Evolutionary conservation across 2,888 invertebrate genomes (phyloP), one percentile per base, ranked within the genome.

Genomic region (Ophion obscuratus): DNA sequence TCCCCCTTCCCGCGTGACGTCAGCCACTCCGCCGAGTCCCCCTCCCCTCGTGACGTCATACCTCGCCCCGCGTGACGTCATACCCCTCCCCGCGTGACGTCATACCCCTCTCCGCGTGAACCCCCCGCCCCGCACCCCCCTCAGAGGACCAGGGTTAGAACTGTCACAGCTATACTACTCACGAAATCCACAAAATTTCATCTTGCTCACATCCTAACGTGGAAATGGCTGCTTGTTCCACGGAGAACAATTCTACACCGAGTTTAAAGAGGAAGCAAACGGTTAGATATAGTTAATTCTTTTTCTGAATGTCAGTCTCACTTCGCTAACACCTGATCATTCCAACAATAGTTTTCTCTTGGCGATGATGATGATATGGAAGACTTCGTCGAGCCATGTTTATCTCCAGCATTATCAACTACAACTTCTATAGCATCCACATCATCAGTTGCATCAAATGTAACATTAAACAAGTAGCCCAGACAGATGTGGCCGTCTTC

Each of bases 401-500:
- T 24, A 20, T 74, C 74, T 75, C 74, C 81, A 61, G 81, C 75
- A 66, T 66, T 64, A 62, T 80, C 57, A 53, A 73, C 40, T 47
- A 47, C 61, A 9, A 44, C 71, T 70, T 70, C 61, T 24, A 44
- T 71, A 40, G 64, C 75, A 66, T 74, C 81, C 36, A 57, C 67
- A 31, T 47, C 36, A 59, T n/a, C n/a, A n/a, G 59, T 59, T 27
- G 66, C 75, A 75, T 20, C 44, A 67, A 59, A 36, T 57, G 47
- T 14, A 61, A 61, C 67, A 61, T 59, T 59, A 31, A 40, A 36
- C n/a, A 76, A 76, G n/a, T 62, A 82, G 31, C 70, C 76, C 17
- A 82, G 82, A 36, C 68, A 68, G 82, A 82, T 47, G 68, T 61
- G 47, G 70, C 82, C 9, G 76, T 82, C 47, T 70, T 31, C 24